Conservation (phyloP, 2,797 vertebrate genomes). For the Sebastes reedi region DNA sequence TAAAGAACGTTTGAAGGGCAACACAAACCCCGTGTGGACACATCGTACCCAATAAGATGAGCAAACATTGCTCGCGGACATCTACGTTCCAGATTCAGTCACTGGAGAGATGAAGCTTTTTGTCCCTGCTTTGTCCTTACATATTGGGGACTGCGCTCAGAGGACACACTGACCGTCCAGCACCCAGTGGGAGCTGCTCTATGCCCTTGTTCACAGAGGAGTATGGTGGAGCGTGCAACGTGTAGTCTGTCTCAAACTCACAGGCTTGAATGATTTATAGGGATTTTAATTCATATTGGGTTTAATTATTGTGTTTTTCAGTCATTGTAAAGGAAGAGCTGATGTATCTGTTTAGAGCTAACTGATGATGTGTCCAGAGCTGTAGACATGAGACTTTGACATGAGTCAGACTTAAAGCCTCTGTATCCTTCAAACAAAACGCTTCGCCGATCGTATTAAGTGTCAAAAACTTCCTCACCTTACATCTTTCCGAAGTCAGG, state of each 20-base stretch:
- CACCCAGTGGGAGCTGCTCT: conserved; percentile 36
- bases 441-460: background rate
- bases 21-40: conserved; percentile 21
- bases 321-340: background rate
- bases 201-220: conserved; percentile 7
- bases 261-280: background rate
- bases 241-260: background rate
- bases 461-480: background rate
- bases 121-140: conserved; percentile 56
- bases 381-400: background rate
- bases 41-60: conserved; percentile 29
- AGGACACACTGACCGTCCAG: conserved; percentile 49
- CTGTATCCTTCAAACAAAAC: background rate
- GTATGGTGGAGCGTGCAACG: conserved; percentile 24
- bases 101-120: conserved; percentile 29
- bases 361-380: background rate
- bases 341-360: background rate
- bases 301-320: conserved; percentile 4
- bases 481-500: background rate
- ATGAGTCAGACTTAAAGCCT: background rate
- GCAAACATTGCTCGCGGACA: conserved; percentile 56
- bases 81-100: conserved; percentile 55
- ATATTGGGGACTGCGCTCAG: conserved; percentile 49
- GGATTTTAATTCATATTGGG: background rate
- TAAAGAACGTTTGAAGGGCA: conserved; percentile 64